Evolutionary conservation across 2,797 vertebrate genomes (phyloP).

Genomic region (Erpetoichthys calabaricus): DNA sequence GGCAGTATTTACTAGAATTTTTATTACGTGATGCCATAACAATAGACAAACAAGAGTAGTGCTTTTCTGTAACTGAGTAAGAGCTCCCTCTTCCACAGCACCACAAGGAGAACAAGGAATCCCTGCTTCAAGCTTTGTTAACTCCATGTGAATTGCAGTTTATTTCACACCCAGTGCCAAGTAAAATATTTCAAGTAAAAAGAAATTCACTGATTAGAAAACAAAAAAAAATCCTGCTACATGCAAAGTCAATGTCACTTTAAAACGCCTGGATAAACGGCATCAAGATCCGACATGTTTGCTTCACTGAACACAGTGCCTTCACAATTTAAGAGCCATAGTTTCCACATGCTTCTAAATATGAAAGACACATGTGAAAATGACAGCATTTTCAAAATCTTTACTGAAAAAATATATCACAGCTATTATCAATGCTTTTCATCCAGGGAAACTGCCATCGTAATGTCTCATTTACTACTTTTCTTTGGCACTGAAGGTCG

Average conservation of each 20-base stretch:
- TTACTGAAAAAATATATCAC: conserved; percentile 27
- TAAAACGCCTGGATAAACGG: conserved; percentile 25
- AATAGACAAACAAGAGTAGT: conserved; percentile 13
- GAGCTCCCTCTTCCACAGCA: background rate
- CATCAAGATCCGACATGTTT: conserved; percentile 19
- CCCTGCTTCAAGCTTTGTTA: conserved; percentile 4
- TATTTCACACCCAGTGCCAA: conserved; percentile 39
- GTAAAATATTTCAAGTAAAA: conserved; percentile 71
- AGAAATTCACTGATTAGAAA: conserved; percentile 40
- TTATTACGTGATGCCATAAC: conserved; percentile 2
- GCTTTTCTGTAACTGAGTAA: background rate
- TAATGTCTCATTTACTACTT: conserved; percentile 58
- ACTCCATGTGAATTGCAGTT: background rate
- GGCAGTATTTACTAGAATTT: conserved; percentile 13
- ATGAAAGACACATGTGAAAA: conserved; percentile 1
- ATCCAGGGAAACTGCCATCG: conserved; percentile 19
- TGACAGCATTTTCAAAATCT: conserved; percentile 1
- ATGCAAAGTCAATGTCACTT: conserved; percentile 37
- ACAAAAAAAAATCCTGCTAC: conserved; percentile 26
- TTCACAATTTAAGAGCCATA: conserved; percentile 22
- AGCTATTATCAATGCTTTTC: conserved; percentile 23
- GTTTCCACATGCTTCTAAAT: conserved; percentile 25
- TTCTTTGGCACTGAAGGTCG: conserved; percentile 78
- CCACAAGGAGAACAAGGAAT: conserved; percentile 8
- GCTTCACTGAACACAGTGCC: conserved; percentile 16